Evolutionary conservation across 2,113 vertebrate species (phyloP).

Genomic region (Piaya cayana): DNA sequence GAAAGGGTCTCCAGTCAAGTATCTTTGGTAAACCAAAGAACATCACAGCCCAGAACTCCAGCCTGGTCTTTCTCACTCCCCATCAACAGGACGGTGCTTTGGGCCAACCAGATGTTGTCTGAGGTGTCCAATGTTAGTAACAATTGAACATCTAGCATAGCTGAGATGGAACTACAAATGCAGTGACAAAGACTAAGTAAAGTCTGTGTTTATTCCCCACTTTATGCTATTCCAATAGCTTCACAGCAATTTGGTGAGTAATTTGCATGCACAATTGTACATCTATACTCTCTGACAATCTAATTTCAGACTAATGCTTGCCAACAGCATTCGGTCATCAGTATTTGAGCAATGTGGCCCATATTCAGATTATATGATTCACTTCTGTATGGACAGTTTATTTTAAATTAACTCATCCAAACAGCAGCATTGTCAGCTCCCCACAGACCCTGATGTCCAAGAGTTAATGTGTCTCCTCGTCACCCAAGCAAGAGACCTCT

Average conservation of each 20-base stretch:
- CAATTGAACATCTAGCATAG: not conserved
- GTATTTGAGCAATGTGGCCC: not conserved
- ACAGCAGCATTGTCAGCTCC: not conserved
- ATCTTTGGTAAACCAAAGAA: not conserved
- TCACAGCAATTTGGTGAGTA: not conserved
- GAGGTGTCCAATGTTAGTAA: not conserved
- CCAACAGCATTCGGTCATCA: not conserved
- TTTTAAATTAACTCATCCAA: not conserved
- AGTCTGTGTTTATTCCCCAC: not conserved
- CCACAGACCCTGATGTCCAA: not conserved
- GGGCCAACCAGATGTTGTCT: not conserved
- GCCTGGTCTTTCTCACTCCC: not conserved
- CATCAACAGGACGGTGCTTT: not conserved
- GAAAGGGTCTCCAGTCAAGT: not conserved
- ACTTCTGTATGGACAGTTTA: not conserved
- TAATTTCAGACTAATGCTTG: not conserved
- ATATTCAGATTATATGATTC: not conserved
- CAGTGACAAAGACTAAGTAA: not conserved
- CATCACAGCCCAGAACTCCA: not conserved
- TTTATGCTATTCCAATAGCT: not conserved
- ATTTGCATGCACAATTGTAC: not conserved
- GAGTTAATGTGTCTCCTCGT: not conserved
- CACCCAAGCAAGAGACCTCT: not conserved
- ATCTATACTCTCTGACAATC: not conserved
- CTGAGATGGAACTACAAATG: not conserved